A percentile compares a stretch with the other conserved stretches of the same genome.
Evolutionary conservation across 1,140 invertebrate species (phyloP).

Genomic region (Rhynchophorus ferrugineus): DNA sequence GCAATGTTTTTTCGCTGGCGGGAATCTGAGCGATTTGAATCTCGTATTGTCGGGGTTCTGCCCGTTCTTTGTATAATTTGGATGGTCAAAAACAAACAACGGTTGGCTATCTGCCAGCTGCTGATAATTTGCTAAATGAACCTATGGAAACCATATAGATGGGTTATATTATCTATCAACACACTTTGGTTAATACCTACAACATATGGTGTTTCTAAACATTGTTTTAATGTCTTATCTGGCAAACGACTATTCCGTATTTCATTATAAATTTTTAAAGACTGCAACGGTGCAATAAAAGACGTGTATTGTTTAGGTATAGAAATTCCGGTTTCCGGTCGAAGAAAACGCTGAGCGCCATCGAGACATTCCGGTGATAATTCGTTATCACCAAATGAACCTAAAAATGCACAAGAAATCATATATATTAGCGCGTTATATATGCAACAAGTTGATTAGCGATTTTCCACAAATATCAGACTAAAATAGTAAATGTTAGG

Average conservation of each 20-base stretch:
- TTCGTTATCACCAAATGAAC: conserved; percentile 99
- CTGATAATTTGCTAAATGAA: conserved; percentile 80
- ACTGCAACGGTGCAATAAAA: conserved; percentile 80
- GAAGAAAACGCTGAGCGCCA: conserved; percentile 83
- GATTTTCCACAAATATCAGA: neutral
- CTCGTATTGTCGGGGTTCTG: conserved; percentile 66
- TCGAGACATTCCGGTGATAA: conserved; percentile 97
- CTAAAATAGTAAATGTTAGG: conserved; percentile 7
- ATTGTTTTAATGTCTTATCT: conserved; percentile 34
- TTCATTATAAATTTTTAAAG: conserved; percentile 68
- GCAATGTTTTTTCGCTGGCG: conserved; percentile 58
- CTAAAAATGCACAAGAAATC: conserved; percentile 40
- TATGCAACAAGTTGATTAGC: neutral
- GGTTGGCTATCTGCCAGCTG: conserved; percentile 65
- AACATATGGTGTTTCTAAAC: conserved; percentile 80
- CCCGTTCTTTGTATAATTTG: conserved; percentile 51
- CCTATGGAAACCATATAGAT: neutral
- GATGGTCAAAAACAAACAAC: conserved; percentile 86
- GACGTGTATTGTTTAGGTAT: conserved; percentile 90
- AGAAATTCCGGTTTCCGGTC: conserved; percentile 78
- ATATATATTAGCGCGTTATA: neutral
- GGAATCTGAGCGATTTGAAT: conserved; percentile 62
- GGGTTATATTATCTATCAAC: neutral
- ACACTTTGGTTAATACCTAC: conserved; percentile 43
- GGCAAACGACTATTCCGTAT: conserved; percentile 40